Conservation (phyloP, 2,888 invertebrate species). For the Ectobius pallidus region DNA sequence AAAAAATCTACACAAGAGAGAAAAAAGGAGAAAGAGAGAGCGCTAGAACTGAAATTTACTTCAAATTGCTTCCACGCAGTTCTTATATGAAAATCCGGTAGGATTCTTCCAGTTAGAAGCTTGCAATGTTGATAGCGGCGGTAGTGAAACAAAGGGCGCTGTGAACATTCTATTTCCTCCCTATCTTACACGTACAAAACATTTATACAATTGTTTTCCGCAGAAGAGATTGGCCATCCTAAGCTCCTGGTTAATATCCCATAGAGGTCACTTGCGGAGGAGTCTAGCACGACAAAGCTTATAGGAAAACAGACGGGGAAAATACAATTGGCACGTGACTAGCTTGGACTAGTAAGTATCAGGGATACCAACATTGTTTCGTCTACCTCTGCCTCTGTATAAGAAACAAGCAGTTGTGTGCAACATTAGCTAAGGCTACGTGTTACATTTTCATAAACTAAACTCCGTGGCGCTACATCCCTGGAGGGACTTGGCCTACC, state of each 20-base stretch:
- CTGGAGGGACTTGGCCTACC: too few relatives aligned
- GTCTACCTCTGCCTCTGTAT: too few relatives aligned
- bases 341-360: not conserved
- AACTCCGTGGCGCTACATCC: too few relatives aligned
- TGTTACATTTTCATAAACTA: too few relatives aligned
- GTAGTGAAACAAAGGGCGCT: not conserved
- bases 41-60: conserved; percentile 5
- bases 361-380: not conserved
- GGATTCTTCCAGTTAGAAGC: not conserved
- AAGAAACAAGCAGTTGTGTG: too few relatives aligned
- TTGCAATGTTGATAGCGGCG: not conserved
- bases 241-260: not conserved
- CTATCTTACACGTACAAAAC: conserved; percentile 9
- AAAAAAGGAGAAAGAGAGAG: not conserved
- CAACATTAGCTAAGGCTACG: too few relatives aligned
- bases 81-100: not conserved
- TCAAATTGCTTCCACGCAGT: conserved; percentile 4
- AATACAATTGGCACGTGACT: conserved; percentile 14
- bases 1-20: not conserved
- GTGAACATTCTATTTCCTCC: not conserved
- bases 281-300: not conserved
- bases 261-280: conserved; percentile 18
- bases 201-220: conserved; percentile 22
- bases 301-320: conserved; percentile 5
- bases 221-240: conserved; percentile 12